A percentile compares a stretch with the other conserved stretches of the same genome.
These are phyloP conservation scores for Apamea epomidion DNA, from an alignment of 2,888 invertebrate species.

Conservation along the genomic window DNA sequence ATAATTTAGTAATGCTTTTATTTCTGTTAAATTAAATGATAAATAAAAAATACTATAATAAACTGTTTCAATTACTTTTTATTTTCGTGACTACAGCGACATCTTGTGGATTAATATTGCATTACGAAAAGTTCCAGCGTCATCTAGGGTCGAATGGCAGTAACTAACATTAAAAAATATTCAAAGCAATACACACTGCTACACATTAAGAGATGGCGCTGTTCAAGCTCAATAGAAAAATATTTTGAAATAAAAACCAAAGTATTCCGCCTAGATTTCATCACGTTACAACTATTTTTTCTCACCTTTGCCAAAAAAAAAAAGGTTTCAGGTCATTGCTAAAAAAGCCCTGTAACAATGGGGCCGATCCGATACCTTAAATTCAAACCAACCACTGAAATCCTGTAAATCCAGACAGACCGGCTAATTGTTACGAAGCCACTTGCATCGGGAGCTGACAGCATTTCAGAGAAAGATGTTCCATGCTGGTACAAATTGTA, in stretches of 20 bases:
- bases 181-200: neutral
- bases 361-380: neutral
- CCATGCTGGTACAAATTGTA: neutral
- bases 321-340: no score
- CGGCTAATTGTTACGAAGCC: neutral
- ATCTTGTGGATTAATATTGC: neutral
- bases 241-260: neutral
- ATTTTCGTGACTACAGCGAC: neutral
- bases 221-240: no score
- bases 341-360: neutral
- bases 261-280: neutral
- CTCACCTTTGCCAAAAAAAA: neutral
- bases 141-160: conserved; percentile 56
- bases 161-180: neutral
- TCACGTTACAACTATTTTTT: neutral
- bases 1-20: neutral
- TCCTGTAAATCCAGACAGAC: neutral
- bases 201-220: conserved; percentile 45
- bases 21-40: neutral
- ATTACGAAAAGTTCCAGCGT: neutral
- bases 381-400: neutral
- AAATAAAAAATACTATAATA: neutral
- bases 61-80: neutral
- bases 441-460: neutral
- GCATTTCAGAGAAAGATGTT: neutral